A percentile compares a stretch with the other conserved stretches of the same genome.
Evolutionary conservation across 2,113 vertebrate genomes (phyloP).

Genomic region (Clarias gariepinus): DNA sequence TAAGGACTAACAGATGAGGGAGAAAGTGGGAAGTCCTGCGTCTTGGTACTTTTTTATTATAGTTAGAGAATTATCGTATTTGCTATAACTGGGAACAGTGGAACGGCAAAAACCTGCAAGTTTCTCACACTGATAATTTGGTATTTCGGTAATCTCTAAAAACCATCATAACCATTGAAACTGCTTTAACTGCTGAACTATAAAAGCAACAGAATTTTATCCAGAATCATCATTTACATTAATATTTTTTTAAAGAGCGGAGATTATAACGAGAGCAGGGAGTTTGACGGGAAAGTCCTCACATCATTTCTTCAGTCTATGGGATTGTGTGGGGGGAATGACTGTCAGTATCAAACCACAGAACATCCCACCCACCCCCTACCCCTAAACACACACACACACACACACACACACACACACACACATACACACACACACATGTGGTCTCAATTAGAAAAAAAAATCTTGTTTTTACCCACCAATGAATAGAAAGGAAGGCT

Average conservation of each 20-base stretch:
- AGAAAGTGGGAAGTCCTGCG: background rate
- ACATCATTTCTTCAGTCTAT: slow-evolving; percentile 38
- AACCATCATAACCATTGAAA: background rate
- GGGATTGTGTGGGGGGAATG: slow-evolving; percentile 40
- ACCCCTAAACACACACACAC: slow-evolving; percentile 32
- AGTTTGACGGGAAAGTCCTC: slow-evolving; percentile 28
- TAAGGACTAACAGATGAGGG: background rate
- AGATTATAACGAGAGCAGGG: slow-evolving; percentile 20
- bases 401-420: slow-evolving; percentile 9
- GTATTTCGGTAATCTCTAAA: background rate
- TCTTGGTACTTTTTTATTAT: background rate
- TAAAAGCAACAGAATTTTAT: background rate
- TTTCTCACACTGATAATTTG: background rate
- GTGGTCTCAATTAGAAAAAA: slow-evolving; percentile 59
- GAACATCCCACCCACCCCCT: slow-evolving; percentile 40
- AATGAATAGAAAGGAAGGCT: slow-evolving; percentile 56
- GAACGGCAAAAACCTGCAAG: background rate
- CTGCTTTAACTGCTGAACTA: background rate
- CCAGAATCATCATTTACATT: slow-evolving; percentile 2
- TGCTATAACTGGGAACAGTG: background rate
- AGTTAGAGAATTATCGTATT: slow-evolving; percentile 3
- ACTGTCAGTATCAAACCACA: slow-evolving; percentile 47
- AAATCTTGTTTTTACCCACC: slow-evolving; percentile 57
- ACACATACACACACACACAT: slow-evolving; percentile 46
- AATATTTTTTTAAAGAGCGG: background rate